Percentiles rank a stretch among this genome's conserved stretches.
These are phyloP conservation scores for Caenorhabditis remanei DNA, from an alignment of 1,140 invertebrate species.

Conservation along the genomic window DNA sequence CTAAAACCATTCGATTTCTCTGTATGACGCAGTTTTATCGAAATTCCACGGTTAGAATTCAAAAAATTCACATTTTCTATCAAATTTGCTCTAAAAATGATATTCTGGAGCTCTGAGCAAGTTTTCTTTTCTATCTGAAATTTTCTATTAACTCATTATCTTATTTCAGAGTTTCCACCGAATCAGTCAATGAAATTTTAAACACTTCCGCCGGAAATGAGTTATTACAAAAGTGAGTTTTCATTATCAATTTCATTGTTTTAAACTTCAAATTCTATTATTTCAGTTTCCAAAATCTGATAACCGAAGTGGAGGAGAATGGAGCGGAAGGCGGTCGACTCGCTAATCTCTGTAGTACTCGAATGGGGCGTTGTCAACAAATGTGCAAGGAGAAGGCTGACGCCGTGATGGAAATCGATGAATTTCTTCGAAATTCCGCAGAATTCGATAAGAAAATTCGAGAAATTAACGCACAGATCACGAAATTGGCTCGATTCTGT, in stretches of 20 bases:
- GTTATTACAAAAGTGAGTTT: conserved; percentile 50
- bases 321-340: conserved; percentile 62
- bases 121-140: background rate
- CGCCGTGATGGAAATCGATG: conserved; percentile 63
- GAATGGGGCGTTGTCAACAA: conserved; percentile 65
- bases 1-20: no score
- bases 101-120: conserved; percentile 30
- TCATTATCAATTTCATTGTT: background rate
- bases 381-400: conserved; percentile 65
- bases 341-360: conserved; percentile 66
- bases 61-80: background rate
- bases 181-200: conserved; percentile 57
- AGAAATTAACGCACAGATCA: conserved; percentile 50
- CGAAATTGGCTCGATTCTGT: conserved; percentile 58
- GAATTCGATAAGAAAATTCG: conserved; percentile 60
- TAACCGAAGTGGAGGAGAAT: conserved; percentile 57
- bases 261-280: background rate
- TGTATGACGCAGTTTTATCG: background rate
- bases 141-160: background rate
- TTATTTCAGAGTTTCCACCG: conserved; percentile 18
- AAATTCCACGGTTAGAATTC: background rate
- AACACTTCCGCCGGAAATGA: conserved; percentile 57
- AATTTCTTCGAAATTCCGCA: conserved; percentile 52
- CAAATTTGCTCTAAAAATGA: background rate
- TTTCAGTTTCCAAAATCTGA: conserved; percentile 62